A percentile compares a stretch with the other conserved stretches of the same genome.
phyloP scores from a whole-genome alignment of 2,888 invertebrate species.

The Pachymerium ferrugineum region DNA sequence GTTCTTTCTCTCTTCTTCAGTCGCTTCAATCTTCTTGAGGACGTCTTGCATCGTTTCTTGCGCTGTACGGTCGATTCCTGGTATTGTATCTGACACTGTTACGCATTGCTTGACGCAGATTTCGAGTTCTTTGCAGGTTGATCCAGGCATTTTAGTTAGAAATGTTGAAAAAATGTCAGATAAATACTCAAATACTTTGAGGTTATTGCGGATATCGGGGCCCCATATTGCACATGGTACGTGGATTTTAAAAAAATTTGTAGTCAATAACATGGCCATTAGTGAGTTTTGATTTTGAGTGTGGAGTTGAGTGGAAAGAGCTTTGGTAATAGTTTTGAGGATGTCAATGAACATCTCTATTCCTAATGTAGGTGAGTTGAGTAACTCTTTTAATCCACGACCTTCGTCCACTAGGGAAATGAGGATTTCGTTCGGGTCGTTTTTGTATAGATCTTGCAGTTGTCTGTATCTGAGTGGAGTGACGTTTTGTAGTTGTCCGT shows the following conservation, averaged over 20 bases:
- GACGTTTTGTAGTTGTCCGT: background rate
- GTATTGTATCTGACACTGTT: background rate
- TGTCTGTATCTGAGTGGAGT: background rate
- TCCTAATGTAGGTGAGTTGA: background rate
- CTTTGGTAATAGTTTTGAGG: background rate
- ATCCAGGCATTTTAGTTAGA: background rate
- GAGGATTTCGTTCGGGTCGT: conserved; percentile 7
- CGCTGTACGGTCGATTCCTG: background rate
- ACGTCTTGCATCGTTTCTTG: background rate
- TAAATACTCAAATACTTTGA: background rate
- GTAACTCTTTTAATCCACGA: background rate
- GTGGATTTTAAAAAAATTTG: background rate
- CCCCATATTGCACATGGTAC: background rate
- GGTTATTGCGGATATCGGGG: background rate
- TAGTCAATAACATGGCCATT: background rate
- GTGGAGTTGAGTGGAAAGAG: background rate
- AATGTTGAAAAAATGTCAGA: background rate
- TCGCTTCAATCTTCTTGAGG: background rate
- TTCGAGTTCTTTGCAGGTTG: background rate
- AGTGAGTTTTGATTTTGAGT: background rate
- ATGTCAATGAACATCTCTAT: background rate
- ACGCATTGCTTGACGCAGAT: background rate
- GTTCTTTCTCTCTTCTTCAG: background rate
- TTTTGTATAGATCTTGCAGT: background rate
- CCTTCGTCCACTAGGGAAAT: background rate